Percentiles rank a stretch among this genome's conserved stretches.
Conservation (phyloP, 2,888 invertebrate species). For the Villa cingulata region DNA sequence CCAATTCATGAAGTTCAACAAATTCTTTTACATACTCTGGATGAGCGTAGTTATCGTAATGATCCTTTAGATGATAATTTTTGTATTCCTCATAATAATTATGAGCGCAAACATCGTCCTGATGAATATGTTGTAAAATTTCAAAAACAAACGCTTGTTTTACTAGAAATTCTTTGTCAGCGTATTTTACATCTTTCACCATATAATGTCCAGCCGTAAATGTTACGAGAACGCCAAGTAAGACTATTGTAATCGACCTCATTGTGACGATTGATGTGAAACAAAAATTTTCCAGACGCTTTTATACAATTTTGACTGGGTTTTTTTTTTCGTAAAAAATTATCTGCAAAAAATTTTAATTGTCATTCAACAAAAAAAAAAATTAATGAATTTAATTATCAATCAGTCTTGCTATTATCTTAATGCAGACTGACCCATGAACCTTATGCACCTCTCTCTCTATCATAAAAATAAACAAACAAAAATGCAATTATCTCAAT, state of each 20-base stretch:
- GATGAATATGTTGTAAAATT: constrained; percentile 44
- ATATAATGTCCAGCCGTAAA: constrained; percentile 15
- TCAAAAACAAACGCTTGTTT: constrained; percentile 41
- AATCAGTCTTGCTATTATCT: no score
- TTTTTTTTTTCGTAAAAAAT: no score
- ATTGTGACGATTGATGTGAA: constrained; percentile 25
- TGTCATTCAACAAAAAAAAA: no score
- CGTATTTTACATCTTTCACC: constrained; percentile 29
- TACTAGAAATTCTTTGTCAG: constrained; percentile 39
- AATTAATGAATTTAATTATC: no score
- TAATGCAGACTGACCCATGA: no score
- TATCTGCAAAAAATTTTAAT: no score
- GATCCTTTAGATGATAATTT: constrained; percentile 45
- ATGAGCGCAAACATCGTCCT: constrained; percentile 39
- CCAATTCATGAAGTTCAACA: constrained; percentile 41
- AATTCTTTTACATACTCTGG: constrained; percentile 44
- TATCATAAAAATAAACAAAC: no score
- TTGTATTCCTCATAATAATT: constrained; percentile 41
- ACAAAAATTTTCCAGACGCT: neutral
- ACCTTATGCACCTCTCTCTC: no score
- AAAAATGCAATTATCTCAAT: no score
- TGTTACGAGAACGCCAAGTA: constrained; percentile 22
- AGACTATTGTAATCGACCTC: constrained; percentile 26
- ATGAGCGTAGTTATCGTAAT: constrained; percentile 46
- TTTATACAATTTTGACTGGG: no score